These are phyloP conservation scores for Eulemur coronatus DNA, from an alignment of 2,797 vertebrate genomes.

Conservation along the genomic window DNA sequence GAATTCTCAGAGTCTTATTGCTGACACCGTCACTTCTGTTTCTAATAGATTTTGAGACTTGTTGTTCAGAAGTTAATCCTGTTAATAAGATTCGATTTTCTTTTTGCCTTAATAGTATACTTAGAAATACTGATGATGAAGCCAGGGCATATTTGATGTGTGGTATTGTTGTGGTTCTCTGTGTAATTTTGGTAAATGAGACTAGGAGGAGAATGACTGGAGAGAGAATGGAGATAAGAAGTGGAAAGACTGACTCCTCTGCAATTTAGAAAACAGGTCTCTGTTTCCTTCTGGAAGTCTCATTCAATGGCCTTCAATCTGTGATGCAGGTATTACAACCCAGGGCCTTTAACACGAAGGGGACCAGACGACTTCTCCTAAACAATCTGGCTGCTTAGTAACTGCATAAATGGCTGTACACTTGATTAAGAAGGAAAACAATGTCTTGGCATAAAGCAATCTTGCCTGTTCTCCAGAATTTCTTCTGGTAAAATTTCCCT, in stretches of 20 bases:
- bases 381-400: not conserved
- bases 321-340: not conserved
- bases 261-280: not conserved
- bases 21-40: conserved; percentile 63
- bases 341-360: not conserved
- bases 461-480: conserved; percentile 23
- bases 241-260: not conserved
- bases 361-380: not conserved
- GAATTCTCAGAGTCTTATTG: conserved; percentile 62
- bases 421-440: conserved; percentile 20
- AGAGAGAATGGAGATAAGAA: not conserved
- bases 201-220: not conserved
- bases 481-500: conserved; percentile 21
- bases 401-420: not conserved
- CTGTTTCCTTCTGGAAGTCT: not conserved
- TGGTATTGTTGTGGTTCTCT: conserved; percentile 29
- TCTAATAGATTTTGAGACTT: conserved; percentile 74
- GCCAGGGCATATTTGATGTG: conserved; percentile 48
- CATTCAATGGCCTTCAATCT: not conserved
- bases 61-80: conserved; percentile 79
- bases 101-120: conserved; percentile 63
- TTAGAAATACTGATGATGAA: conserved; percentile 70
- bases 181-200: conserved; percentile 46
- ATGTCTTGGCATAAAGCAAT: not conserved
- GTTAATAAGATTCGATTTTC: conserved; percentile 77